phyloP scores from a whole-genome alignment of 2,888 invertebrate genomes.

The Pterobdella sp. region DNA sequence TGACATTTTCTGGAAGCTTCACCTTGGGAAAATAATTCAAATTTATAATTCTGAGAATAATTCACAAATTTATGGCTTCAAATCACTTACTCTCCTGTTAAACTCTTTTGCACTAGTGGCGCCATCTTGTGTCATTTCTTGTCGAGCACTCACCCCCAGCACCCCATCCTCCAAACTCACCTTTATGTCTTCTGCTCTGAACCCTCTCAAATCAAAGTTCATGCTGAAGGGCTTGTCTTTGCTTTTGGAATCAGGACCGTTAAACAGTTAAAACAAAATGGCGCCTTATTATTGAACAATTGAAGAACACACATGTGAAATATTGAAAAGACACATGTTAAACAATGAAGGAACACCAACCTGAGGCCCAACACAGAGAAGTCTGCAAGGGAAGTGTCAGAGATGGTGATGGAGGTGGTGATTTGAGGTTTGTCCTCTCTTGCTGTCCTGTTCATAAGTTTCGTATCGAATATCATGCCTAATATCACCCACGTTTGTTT shows the following conservation, averaged over 20 bases:
- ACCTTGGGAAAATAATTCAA: slow-evolving; percentile 32
- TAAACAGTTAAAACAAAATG: too few species aligned
- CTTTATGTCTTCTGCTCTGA: slow-evolving; percentile 31
- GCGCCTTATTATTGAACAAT: too few species aligned
- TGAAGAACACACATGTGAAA: too few species aligned
- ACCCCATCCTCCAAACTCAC: slow-evolving; percentile 34
- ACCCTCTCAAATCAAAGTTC: slow-evolving; percentile 24
- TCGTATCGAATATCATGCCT: too few species aligned
- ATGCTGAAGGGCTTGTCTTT: slow-evolving; percentile 14
- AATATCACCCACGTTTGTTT: too few species aligned
- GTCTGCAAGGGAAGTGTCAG: slow-evolving; percentile 4
- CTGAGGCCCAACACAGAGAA: background rate
- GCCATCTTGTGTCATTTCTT: slow-evolving; percentile 27
- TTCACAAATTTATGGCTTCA: too few species aligned
- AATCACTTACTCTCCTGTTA: slow-evolving; percentile 31
- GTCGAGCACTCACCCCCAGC: slow-evolving; percentile 32
- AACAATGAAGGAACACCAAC: background rate
- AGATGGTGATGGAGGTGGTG: slow-evolving; percentile 13
- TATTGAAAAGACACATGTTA: too few species aligned
- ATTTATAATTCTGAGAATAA: too few species aligned
- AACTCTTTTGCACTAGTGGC: slow-evolving; percentile 30
- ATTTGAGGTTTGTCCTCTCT: slow-evolving; percentile 6
- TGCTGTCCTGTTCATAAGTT: too few species aligned
- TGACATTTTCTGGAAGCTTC: slow-evolving; percentile 33
- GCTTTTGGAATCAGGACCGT: too few species aligned